Evolutionary conservation across 92 coral and sea anemone species (phyloP).

Genomic region (Isaurus tuberculatus): DNA sequence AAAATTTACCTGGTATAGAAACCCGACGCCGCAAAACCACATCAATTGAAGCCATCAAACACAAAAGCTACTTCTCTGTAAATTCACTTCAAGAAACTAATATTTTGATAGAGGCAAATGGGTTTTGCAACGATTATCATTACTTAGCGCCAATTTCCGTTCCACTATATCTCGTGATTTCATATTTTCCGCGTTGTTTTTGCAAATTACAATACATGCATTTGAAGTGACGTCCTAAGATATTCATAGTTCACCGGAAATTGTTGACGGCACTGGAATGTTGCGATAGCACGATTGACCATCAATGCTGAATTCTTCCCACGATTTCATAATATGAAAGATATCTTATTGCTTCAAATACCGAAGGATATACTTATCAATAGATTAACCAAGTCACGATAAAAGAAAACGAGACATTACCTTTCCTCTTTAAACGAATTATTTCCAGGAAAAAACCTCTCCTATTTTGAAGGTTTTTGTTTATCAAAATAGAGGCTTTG

Average conservation of each 20-base stretch:
- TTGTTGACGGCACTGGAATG: constrained; percentile 33
- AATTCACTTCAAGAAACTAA: not conserved
- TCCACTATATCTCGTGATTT: not conserved
- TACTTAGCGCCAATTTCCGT: not conserved
- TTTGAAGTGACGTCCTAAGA: constrained; percentile 2
- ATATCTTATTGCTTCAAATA: constrained; percentile 19
- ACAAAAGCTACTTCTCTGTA: too few relatives aligned
- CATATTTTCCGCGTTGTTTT: constrained; percentile 39
- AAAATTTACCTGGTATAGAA: too few relatives aligned
- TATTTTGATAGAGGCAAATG: not conserved
- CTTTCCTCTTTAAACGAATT: not conserved
- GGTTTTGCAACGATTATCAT: not conserved
- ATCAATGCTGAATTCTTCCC: constrained; percentile 37
- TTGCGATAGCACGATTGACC: constrained; percentile 21
- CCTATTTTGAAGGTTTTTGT: not conserved
- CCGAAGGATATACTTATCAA: not conserved
- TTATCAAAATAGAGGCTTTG: not conserved
- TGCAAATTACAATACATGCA: not conserved
- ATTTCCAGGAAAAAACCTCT: not conserved
- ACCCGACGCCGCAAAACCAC: too few relatives aligned
- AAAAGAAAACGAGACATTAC: not conserved
- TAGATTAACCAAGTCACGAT: not conserved
- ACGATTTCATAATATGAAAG: not conserved
- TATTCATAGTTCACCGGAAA: constrained; percentile 40
- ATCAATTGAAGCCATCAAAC: too few relatives aligned